A percentile compares a stretch with the other conserved stretches of the same genome.
Evolutionary conservation across 2,797 vertebrate species (phyloP).

Genomic region (Myiothlypis chrysogaster): DNA sequence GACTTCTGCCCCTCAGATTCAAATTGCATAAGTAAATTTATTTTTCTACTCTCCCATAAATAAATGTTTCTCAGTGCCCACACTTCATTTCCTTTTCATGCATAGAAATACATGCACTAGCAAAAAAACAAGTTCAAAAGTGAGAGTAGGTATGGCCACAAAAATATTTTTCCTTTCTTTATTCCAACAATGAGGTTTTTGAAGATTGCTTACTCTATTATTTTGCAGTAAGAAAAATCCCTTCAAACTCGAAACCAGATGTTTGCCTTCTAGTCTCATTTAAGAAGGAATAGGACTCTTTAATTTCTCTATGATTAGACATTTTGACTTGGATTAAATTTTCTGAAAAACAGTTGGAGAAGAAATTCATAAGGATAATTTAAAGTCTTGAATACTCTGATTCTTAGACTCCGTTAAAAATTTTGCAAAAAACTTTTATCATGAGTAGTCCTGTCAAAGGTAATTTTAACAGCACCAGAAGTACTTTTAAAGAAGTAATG

Average conservation of each 20-base stretch:
- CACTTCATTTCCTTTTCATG: background rate
- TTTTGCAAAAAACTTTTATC: background rate
- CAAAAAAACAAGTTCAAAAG: background rate
- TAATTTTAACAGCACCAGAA: background rate
- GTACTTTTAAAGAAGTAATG: background rate
- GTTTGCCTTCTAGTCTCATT: background rate
- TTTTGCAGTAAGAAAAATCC: background rate
- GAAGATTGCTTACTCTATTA: background rate
- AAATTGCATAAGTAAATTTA: background rate
- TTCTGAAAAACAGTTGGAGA: background rate
- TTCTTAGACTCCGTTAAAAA: background rate
- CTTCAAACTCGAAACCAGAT: background rate
- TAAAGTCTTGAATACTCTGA: background rate
- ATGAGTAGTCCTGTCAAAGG: background rate
- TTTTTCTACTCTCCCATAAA: background rate
- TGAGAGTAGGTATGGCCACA: background rate
- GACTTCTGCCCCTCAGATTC: background rate
- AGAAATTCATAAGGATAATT: background rate
- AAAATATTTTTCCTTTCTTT: background rate
- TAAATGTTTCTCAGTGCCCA: background rate
- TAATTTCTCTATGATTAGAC: background rate
- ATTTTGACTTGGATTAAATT: background rate
- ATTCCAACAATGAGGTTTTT: background rate
- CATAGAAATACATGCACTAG: background rate
- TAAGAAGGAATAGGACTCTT: background rate